A percentile compares a stretch with the other conserved stretches of the same genome.
These are phyloP conservation scores for Tetrax tetrax DNA, from an alignment of 2,113 vertebrate genomes.

Conservation along the genomic window DNA sequence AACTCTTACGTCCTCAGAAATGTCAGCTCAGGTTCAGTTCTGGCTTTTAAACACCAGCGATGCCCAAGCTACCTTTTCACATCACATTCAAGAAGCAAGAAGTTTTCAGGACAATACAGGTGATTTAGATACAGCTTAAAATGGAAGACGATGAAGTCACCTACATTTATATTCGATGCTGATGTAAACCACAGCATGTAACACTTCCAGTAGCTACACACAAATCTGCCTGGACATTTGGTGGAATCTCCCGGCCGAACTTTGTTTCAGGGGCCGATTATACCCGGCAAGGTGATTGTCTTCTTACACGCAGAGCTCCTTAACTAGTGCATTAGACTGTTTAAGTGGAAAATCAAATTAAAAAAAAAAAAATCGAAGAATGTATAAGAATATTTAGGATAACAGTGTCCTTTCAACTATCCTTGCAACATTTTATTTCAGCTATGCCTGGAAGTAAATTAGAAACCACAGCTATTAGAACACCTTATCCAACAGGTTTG, in stretches of 20 bases:
- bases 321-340: not conserved
- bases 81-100: not conserved
- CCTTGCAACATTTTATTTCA: not conserved
- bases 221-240: conserved; percentile 37
- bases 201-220: not conserved
- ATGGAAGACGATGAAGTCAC: conserved; percentile 30
- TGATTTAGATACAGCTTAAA: conserved; percentile 37
- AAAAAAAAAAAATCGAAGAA: not conserved
- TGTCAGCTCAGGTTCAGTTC: conserved; percentile 11
- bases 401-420: not conserved
- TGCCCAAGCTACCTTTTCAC: not conserved
- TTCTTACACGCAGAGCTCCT: not conserved
- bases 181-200: not conserved
- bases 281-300: not conserved
- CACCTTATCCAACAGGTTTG: not conserved
- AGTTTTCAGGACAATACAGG: conserved; percentile 6
- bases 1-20: not conserved
- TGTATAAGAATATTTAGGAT: not conserved
- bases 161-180: not conserved
- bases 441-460: not conserved
- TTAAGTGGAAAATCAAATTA: not conserved
- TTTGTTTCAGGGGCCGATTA: conserved; percentile 2
- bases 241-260: not conserved
- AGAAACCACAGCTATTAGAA: not conserved
- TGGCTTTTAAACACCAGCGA: not conserved